These are phyloP conservation scores for Ascidia mentula DNA, from an alignment of 23 tunicate species.

Conservation along the genomic window DNA sequence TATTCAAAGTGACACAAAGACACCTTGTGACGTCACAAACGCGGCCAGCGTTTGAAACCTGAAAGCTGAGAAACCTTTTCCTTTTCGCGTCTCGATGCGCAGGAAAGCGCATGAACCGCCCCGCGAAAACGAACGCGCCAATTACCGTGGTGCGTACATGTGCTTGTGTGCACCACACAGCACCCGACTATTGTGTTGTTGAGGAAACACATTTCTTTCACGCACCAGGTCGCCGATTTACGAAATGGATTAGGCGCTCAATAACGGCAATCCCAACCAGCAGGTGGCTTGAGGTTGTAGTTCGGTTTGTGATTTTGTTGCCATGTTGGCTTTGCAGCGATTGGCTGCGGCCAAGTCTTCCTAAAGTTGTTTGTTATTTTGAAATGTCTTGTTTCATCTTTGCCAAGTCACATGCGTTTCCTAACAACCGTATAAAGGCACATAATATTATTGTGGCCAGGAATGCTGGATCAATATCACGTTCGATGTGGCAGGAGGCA, in stretches of 20 bases:
- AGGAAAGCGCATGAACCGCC: not conserved
- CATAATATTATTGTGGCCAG: too few relatives aligned
- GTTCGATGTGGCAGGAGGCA: too few relatives aligned
- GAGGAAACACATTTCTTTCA: too few relatives aligned
- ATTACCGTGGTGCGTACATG: not conserved
- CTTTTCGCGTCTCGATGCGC: not conserved
- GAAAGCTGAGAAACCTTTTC: not conserved
- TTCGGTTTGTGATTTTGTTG: not conserved
- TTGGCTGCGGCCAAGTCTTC: not conserved
- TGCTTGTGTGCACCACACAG: not conserved
- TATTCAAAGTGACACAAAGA: not conserved
- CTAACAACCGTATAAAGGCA: too few relatives aligned
- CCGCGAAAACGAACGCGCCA: constrained; percentile 1
- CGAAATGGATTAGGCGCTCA: not conserved
- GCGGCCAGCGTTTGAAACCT: not conserved
- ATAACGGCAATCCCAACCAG: not conserved
- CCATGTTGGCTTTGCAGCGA: not conserved
- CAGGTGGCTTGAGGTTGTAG: not conserved
- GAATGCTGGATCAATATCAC: too few relatives aligned
- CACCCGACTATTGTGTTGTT: not conserved
- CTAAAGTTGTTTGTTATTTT: too few relatives aligned
- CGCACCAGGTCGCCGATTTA: not conserved
- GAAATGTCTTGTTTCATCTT: too few relatives aligned
- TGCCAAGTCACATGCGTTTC: too few relatives aligned
- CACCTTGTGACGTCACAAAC: not conserved